Evolutionary conservation across 2,888 invertebrate species (phyloP), one percentile per base, ranked within the genome.

Genomic region (Mactromeris polynyma): DNA sequence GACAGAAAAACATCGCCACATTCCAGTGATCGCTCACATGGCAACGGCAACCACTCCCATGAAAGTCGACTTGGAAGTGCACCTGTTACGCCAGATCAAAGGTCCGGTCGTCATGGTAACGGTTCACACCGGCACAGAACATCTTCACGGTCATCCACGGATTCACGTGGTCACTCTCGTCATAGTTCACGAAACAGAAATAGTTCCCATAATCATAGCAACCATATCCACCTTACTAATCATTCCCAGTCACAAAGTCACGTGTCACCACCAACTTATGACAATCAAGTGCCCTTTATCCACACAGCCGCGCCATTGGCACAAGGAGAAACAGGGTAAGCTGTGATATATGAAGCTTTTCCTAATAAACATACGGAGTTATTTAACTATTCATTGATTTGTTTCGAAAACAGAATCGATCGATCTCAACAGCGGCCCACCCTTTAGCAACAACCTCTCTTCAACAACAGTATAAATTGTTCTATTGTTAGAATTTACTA

Each of bases 231-330:
- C 79, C 77, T 21, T 33, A 36, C 77, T 3, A 33, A 51, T 84
- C 77, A 84, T 84, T 64, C 26, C 58, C 26, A 40, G 40, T 77
- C 31, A 73, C 73, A 83, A 31, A 77, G 54, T 51, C 84, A 78
- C 78, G 36, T 17, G 54, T 51, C 85, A 42, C 51, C 69, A 3
- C 54, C 54, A 26, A 17, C 21, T 58, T 51, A 40, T 31, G 89
- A 88, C 91, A 89, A 89, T 89, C 91, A 91, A 91, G 91, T 91
- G 91, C 79, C 91, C 91, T 91, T 91, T 88, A 80, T 83, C n/a
- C 85, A 85, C 31, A 88, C 86, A 4, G 87, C 58, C 51, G 91
- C 91, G 46, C 91, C 91, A 33, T 81, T 91, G 73, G 91, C 91
- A 80, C 81, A 88, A 54, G 89, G 91, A 78, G 91, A 91, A 77